These are phyloP conservation scores for Dynastes grantii DNA, from an alignment of 2,888 invertebrate genomes.

Conservation along the genomic window DNA sequence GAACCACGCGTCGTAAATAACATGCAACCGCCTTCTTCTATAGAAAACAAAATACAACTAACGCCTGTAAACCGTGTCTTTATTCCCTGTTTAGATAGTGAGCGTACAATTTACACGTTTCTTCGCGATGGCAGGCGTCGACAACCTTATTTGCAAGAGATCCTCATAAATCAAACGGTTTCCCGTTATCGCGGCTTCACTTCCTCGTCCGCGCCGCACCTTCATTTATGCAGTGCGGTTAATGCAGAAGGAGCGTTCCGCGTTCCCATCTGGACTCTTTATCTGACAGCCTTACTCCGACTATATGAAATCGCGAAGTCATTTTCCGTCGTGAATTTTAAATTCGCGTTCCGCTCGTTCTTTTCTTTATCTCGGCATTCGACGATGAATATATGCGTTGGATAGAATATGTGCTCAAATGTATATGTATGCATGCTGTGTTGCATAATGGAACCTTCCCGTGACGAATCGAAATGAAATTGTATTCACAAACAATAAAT, in stretches of 20 bases:
- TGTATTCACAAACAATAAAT: too few species aligned
- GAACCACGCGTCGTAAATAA: too few species aligned
- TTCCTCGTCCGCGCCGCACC: constrained; percentile 18
- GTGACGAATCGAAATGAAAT: too few species aligned
- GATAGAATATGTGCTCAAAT: too few species aligned
- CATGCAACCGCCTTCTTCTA: background rate
- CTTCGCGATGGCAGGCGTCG: constrained; percentile 30
- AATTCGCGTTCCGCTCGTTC: constrained; percentile 15
- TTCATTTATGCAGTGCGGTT: constrained; percentile 21
- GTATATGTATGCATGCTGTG: too few species aligned
- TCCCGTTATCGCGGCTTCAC: constrained; percentile 35
- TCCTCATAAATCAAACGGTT: constrained; percentile 31
- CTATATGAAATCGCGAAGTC: constrained; percentile 14
- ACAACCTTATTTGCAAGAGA: constrained; percentile 41
- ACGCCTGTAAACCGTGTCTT: constrained; percentile 6
- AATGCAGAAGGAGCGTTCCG: constrained; percentile 21
- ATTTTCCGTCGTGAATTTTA: constrained; percentile 3
- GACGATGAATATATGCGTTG: background rate
- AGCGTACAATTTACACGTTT: constrained; percentile 21
- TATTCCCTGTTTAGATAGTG: constrained; percentile 9
- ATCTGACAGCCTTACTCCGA: constrained; percentile 17
- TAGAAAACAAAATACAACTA: background rate
- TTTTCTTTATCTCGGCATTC: constrained; percentile 7
- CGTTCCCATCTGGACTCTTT: constrained; percentile 12
- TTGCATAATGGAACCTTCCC: too few species aligned